Base-by-base conservation (phyloP, 2,797 vertebrate species). In the Tokudaia tokunoshimensis region DNA sequence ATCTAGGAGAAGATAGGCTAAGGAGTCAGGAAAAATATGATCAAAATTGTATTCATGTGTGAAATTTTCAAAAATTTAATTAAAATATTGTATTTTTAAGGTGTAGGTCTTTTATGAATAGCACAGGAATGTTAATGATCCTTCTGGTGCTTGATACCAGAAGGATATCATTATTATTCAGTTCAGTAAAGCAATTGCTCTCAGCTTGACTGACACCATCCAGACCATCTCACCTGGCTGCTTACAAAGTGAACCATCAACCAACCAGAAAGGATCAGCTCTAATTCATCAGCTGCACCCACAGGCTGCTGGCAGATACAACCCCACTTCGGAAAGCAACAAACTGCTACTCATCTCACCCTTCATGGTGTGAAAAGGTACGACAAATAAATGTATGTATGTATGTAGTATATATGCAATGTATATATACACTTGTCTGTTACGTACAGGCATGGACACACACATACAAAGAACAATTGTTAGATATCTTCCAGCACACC, bases 201-300 rank as follows among this genome's bases (percentile, higher is more conserved):
- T 55, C 34, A 50, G 41, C 57, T 3, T 50, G 63, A 72, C 47
- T 83, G 72, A 61, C 59, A 90, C 82, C 12, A 52, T 37, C 14
- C 37, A 72, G 55, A 26, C 10, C 5, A 31, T 50, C 90, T 84
- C 34, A n/a, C 47, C 34, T 92, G n/a, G 76, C 44, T 93, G 83
- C 63, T 91, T 88, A 59, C n/a, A 74, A 92, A 96, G 47, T 74
- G 91, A 93, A 92, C n/a, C 10, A n/a, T 29, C 94, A 70, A 50
- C 22, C 24, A 72, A 59, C 26, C 55, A 44, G 67, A 82, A 82
- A 22, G 55, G 72, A 84, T 72, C 17, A 89, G 44, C 3, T 34
- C 4, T 34, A 17, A 37, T 57, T 63, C 61, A 24, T 72, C 94
- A 76, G 6, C 6, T 92, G 34, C 52, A 61, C 74, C 57, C 81